These are phyloP conservation scores for Tenebrio molitor DNA, from an alignment of 1,140 invertebrate species.

Conservation along the genomic window DNA sequence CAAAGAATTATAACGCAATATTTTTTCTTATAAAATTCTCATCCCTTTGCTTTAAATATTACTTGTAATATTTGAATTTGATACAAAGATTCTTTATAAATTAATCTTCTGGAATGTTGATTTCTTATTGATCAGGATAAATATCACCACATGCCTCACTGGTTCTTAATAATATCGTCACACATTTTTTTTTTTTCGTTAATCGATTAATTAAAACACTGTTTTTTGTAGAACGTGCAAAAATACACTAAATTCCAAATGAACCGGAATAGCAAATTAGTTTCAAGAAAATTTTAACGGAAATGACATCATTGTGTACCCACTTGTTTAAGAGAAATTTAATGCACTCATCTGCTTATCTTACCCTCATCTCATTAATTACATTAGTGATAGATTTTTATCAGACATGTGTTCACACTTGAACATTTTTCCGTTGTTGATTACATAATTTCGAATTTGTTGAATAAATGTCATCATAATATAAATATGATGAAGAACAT, in stretches of 20 bases:
- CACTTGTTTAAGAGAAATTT: too few relatives aligned
- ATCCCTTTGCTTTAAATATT: neutral
- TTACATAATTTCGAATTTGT: too few relatives aligned
- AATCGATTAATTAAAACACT: slow-evolving; percentile 20
- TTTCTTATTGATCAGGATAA: neutral
- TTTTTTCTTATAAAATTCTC: too few relatives aligned
- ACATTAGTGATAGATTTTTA: too few relatives aligned
- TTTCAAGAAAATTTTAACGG: neutral
- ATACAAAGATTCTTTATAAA: neutral
- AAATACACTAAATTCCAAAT: neutral
- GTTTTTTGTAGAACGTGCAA: neutral
- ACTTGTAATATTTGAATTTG: slow-evolving; percentile 4
- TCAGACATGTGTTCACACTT: too few relatives aligned
- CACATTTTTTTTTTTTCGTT: slow-evolving; percentile 5
- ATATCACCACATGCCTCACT: slow-evolving; percentile 28
- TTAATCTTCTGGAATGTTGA: slow-evolving; percentile 12
- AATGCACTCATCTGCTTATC: too few relatives aligned
- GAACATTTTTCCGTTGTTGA: too few relatives aligned
- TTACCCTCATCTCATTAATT: too few relatives aligned
- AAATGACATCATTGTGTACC: slow-evolving; percentile 4
- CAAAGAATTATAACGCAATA: too few relatives aligned
- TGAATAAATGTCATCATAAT: too few relatives aligned
- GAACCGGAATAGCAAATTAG: slow-evolving; percentile 27
- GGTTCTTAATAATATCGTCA: slow-evolving; percentile 28
- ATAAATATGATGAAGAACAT: too few relatives aligned